These are phyloP conservation scores for Acanthosepion lycidas DNA, from an alignment of 2,888 invertebrate species.

Conservation along the genomic window DNA sequence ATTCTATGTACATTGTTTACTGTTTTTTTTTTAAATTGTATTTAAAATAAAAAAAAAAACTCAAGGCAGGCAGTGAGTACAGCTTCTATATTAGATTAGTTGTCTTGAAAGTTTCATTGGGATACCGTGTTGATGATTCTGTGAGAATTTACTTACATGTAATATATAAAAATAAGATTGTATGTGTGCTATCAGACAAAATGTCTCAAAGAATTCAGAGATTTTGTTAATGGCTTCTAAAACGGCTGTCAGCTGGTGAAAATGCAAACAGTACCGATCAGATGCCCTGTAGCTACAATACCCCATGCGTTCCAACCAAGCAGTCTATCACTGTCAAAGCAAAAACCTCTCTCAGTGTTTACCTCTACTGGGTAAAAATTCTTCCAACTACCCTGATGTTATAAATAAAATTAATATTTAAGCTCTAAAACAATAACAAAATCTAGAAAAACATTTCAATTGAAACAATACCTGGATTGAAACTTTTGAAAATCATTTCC, in stretches of 20 bases:
- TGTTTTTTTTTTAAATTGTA: neutral
- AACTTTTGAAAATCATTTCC: neutral
- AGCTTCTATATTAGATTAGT: neutral
- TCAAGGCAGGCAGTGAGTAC: neutral
- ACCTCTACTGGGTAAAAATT: neutral
- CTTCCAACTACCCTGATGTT: neutral
- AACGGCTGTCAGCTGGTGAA: conserved; percentile 7
- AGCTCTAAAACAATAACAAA: neutral
- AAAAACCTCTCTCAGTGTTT: neutral
- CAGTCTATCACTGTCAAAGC: conserved; percentile 33
- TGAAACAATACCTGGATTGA: neutral
- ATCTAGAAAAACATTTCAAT: neutral
- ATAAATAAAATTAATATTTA: neutral
- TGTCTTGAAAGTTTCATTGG: neutral
- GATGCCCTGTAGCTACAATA: neutral
- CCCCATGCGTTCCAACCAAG: conserved; percentile 33
- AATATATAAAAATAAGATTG: neutral
- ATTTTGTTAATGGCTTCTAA: conserved; percentile 33
- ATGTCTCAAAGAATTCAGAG: neutral
- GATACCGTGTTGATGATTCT: neutral
- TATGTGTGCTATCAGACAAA: neutral
- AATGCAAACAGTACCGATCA: conserved; percentile 33
- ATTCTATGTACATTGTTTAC: neutral
- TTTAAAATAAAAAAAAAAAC: neutral
- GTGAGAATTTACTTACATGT: neutral